Evolutionary conservation across 2,797 vertebrate species (phyloP).

Genomic region (Enteromius trimaculatus): DNA sequence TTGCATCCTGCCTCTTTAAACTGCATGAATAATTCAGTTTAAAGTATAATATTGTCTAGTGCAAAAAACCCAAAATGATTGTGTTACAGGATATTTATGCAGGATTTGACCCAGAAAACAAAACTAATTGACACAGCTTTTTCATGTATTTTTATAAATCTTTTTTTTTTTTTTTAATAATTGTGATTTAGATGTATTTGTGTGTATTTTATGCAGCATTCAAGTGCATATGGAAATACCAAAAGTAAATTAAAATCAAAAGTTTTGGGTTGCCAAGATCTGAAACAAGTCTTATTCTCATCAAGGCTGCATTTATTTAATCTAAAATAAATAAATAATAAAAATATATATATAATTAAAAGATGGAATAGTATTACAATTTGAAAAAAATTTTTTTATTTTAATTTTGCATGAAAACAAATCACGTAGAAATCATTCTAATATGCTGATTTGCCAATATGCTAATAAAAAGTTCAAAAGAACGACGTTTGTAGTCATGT

Average conservation of each 20-base stretch:
- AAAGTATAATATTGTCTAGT: neutral
- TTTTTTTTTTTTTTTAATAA: neutral
- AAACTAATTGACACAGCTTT: neutral
- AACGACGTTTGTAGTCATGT: neutral
- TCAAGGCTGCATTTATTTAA: neutral
- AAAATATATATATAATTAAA: neutral
- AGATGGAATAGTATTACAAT: neutral
- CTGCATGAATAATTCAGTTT: neutral
- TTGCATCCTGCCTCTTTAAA: neutral
- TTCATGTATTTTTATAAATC: neutral
- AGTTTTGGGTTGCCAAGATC: neutral
- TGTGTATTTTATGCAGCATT: neutral
- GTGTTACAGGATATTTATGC: neutral
- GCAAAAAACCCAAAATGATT: neutral
- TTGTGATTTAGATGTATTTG: neutral
- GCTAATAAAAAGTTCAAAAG: neutral
- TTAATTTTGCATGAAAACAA: neutral
- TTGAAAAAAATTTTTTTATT: neutral
- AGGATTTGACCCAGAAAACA: neutral
- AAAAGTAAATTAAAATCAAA: neutral
- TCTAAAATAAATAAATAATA: neutral
- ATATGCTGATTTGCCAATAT: neutral
- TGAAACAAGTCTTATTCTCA: neutral
- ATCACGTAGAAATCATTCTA: neutral
- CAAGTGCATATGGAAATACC: neutral